Conservation (phyloP, 2,797 vertebrate species). For the Diceros bicornis region DNA sequence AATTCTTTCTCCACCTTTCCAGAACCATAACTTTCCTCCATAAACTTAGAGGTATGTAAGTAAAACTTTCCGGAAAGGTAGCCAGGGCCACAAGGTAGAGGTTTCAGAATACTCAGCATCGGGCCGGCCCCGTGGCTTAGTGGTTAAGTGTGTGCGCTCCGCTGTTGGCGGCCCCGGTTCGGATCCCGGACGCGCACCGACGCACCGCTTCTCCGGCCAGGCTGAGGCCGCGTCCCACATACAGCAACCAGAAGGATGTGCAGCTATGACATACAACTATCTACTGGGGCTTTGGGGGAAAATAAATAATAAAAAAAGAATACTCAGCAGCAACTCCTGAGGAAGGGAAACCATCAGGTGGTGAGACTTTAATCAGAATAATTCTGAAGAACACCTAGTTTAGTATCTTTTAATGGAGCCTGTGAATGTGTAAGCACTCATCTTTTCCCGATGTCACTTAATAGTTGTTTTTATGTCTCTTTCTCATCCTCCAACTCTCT, state of each 20-base stretch:
- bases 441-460: background rate
- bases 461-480: conserved; percentile 9
- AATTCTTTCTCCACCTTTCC: conserved; percentile 29
- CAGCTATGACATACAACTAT: too few species aligned
- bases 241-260: too few species aligned
- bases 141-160: too few species aligned
- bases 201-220: too few species aligned
- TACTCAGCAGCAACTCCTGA: background rate
- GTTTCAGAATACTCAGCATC: background rate
- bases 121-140: too few species aligned
- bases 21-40: background rate
- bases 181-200: too few species aligned
- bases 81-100: background rate
- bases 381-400: background rate
- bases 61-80: conserved; percentile 48
- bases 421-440: background rate
- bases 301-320: too few species aligned
- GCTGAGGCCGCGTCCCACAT: too few species aligned
- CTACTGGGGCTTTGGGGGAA: too few species aligned
- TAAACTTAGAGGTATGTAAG: background rate
- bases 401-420: background rate
- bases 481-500: background rate
- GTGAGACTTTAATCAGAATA: background rate
- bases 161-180: too few species aligned
- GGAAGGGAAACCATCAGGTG: background rate